Evolutionary conservation across 2,888 invertebrate species (phyloP).

Genomic region (Lasius platythorax): DNA sequence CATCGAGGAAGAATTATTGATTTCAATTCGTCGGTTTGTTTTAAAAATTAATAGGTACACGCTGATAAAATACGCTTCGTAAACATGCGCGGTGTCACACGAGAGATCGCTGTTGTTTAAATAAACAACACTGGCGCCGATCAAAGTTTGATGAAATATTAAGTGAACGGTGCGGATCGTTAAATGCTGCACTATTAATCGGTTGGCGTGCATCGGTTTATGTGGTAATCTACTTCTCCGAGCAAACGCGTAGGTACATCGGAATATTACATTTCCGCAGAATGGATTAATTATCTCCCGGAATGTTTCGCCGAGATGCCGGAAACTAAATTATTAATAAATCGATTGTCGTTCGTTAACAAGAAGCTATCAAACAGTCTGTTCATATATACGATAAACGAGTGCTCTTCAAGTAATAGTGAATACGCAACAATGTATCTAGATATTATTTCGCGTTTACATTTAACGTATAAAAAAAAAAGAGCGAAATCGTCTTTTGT

Average conservation of each 20-base stretch:
- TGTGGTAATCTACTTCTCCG: conserved; percentile 44
- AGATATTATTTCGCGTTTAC: background rate
- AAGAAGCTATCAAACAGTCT: conserved; percentile 33
- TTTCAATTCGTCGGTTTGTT: background rate
- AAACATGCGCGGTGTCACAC: background rate
- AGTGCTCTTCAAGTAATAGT: background rate
- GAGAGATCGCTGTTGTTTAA: background rate
- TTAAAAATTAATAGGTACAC: background rate
- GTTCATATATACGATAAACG: conserved; percentile 1
- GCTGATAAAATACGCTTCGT: background rate
- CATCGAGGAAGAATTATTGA: background rate
- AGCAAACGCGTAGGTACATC: conserved; percentile 13
- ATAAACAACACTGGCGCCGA: background rate
- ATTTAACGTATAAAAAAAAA: background rate
- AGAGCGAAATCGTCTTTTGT: background rate
- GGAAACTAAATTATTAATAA: conserved; percentile 55
- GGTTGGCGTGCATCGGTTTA: conserved; percentile 35
- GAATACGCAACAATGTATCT: background rate
- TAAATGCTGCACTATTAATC: conserved; percentile 39
- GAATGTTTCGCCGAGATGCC: conserved; percentile 53
- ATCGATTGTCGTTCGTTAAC: conserved; percentile 53
- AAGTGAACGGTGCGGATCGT: conserved; percentile 42
- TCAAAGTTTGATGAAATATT: conserved; percentile 43
- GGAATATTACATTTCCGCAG: conserved; percentile 49
- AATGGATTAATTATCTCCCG: conserved; percentile 51